phyloP scores from a whole-genome alignment of 2,888 invertebrate species.

The Parapristionchus giblindavisi region DNA sequence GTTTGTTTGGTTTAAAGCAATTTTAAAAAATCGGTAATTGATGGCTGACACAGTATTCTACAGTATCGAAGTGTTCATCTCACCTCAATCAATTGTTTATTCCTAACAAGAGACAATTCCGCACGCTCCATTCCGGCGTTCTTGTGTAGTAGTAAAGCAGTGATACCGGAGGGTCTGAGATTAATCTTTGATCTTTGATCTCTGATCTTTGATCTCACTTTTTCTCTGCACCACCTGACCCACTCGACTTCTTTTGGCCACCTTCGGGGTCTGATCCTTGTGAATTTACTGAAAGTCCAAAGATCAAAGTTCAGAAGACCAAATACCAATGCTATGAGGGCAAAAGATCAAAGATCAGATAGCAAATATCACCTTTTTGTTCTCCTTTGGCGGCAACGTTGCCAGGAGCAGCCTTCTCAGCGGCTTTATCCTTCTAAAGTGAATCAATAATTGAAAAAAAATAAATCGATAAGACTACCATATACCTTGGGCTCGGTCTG shows the following conservation, averaged over 20 bases:
- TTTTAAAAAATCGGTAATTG: not conserved
- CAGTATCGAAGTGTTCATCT: not conserved
- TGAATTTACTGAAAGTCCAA: not conserved
- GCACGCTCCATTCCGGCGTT: not conserved
- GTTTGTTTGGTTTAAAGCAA: not conserved
- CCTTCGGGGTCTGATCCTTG: not conserved
- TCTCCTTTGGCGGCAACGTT: not conserved
- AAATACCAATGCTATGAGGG: too few species aligned
- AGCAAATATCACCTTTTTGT: not conserved
- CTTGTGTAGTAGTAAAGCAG: not conserved
- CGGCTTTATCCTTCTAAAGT: too few species aligned
- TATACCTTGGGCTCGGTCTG: too few species aligned
- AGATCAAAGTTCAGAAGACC: not conserved
- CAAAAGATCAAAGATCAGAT: not conserved
- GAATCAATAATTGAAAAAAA: too few species aligned
- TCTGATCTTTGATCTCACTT: not conserved
- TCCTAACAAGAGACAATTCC: not conserved
- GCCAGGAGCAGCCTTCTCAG: too few species aligned
- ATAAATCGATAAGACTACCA: too few species aligned
- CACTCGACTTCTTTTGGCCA: not conserved
- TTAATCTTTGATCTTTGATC: not conserved
- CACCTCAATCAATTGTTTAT: slow-evolving; percentile 1
- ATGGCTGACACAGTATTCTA: not conserved
- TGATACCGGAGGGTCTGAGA: not conserved
- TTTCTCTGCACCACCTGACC: not conserved